Conservation (phyloP, 2,888 invertebrate genomes). For the Drosophila hamatofila region DNA sequence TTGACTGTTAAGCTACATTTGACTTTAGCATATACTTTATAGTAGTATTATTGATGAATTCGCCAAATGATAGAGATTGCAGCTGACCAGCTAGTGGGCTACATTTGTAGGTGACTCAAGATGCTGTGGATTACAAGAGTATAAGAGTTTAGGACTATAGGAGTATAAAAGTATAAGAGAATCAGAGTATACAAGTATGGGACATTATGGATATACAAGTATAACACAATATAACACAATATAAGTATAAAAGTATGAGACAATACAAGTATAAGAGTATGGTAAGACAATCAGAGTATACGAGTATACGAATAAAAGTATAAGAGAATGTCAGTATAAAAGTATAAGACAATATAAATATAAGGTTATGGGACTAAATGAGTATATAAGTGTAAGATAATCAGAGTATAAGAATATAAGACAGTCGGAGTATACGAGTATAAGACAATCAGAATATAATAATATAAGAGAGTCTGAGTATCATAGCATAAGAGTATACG, state of each 20-base stretch:
- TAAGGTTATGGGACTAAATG: no score
- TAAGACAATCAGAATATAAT: not conserved
- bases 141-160: not conserved
- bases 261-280: not conserved
- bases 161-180: not conserved
- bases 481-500: not conserved
- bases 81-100: no score
- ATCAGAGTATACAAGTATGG: not conserved
- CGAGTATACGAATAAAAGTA: no score
- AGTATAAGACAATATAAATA: not conserved
- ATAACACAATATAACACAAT: not conserved
- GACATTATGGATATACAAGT: no score
- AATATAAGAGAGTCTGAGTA: no score
- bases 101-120: no score
- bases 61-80: no score
- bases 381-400: not conserved
- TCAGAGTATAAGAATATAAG: not conserved
- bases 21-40: no score
- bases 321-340: no score
- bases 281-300: not conserved
- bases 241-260: not conserved
- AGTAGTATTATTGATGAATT: no score
- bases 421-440: not conserved
- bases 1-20: not conserved
- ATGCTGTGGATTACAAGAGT: not conserved